Percentiles rank a stretch among this genome's conserved stretches.
Conservation (phyloP, 2,888 invertebrate genomes). For the Diarsia mendica region DNA sequence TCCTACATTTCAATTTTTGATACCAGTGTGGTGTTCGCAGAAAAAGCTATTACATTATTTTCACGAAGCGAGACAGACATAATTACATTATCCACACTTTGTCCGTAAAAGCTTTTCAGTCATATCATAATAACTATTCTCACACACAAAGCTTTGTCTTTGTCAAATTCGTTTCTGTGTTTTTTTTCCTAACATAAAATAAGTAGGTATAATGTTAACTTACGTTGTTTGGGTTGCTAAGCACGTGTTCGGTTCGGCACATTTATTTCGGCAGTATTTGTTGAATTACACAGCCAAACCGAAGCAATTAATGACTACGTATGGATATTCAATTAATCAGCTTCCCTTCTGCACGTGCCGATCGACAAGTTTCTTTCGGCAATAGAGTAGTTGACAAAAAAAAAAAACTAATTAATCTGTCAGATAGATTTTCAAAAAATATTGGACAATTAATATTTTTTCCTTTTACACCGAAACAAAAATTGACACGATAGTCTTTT, state of each 20-base stretch:
- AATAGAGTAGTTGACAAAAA: neutral
- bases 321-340: neutral
- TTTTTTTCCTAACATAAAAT: neutral
- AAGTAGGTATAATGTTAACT: neutral
- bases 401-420: too few species aligned
- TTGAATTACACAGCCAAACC: neutral
- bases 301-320: neutral
- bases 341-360: neutral
- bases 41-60: constrained; percentile 7
- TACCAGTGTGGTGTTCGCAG: neutral
- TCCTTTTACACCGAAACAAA: too few species aligned
- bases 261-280: neutral
- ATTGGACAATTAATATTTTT: too few species aligned
- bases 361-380: neutral
- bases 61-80: constrained; percentile 12
- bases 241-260: neutral
- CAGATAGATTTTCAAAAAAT: too few species aligned
- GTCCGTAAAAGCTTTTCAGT: constrained; percentile 36
- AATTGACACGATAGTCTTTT: too few species aligned
- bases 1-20: neutral
- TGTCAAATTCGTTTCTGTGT: neutral
- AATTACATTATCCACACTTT: constrained; percentile 28
- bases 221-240: neutral
- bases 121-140: constrained; percentile 20
- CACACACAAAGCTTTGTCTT: constrained; percentile 30